Evolutionary conservation across 2,888 invertebrate species (phyloP), one percentile per base, ranked within the genome.

Genomic region (Orchestes rusci): DNA sequence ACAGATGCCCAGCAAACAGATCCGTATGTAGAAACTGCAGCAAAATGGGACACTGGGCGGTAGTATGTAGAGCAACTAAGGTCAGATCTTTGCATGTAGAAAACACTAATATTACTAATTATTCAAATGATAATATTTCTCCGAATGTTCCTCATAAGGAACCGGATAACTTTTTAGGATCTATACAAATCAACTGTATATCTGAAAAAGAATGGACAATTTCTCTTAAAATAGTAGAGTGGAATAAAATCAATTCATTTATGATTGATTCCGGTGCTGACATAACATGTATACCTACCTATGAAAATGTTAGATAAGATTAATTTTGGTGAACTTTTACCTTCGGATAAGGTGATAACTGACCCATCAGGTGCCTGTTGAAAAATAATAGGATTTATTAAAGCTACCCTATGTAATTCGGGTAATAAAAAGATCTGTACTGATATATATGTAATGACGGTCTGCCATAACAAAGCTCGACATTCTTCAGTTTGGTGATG

Each of bases 21-120:
- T 45, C 45, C n/a, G 32, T 7, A 17, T 48, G 48, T 18, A 41
- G 40, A 13, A 33, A 37, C 12, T 51, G 45, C 23, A 5, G 38
- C 18, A 51, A 39, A 37, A 8, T 10, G 23, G 48, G 45, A 16
- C 48, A 51, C 17, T 38, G 33, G 49, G 39, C 38, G 29, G 41
- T 27, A 30, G 36, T 23, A 30, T 35, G 35, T n/a, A 17, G 35
- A 8, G 16, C n/a, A 8, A 35, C 3, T 5, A n/a, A 16, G 7
- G 19, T 41, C 19, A 43, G 29, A 39, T 39, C 29, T 17, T 37
- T 43, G 13, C 43, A 43, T 23, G 23, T 23, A 23, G 23, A 23
- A 23, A 17, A 3, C 38, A 16, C 4, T 13, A 15, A 36, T 13
- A 23, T n/a, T 36, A 34, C 5, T 15, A 20, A 12, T 19, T 8